Base-by-base conservation (phyloP, 2,888 invertebrate genomes). In the Junonia oenone region DNA sequence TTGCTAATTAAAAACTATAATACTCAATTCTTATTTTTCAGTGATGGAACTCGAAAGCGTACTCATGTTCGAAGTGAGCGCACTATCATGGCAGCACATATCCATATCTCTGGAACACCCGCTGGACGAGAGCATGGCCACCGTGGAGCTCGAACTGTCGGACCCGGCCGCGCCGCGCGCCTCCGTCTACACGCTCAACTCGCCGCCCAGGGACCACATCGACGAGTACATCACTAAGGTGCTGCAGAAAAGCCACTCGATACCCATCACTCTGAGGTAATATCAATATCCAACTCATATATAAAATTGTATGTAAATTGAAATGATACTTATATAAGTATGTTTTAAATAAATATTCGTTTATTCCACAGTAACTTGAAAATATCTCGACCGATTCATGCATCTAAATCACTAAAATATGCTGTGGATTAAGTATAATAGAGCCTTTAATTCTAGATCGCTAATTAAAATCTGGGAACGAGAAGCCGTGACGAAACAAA, bases 91-190 rank as follows among this genome's bases (percentile, higher is more conserved):
- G 91, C 95, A 96, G 61, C 96, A 97, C 79, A 93, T 99, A 62
- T 95, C 96, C 8, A 94, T 99, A 15, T 95, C 97, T 6, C 92
- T 99, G 73, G 98, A 98, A 76, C 98, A 98, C 87, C 98, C 98
- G 0, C 89, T 95, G 15, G 97, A 97, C 73, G 98, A 98, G 79
- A 95, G 96, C 59, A 95, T 98, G 93, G 96, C 97, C 0, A 98
- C 98, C 0, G 95, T 96, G 11, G 98, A 98, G 77, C 91, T 99
- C 61, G 95, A 97, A 78, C 89, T 99, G 51, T 90, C 93, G 5
- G 97, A 98, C 70, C 93, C 96, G 14, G 94, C 95, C 0, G 93
- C 94, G 61, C 92, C 97, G 0, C 93, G 94, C 49, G 98, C 97
- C 69, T 91, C 93, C 29, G 92, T 98, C 0, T 94, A 94, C 75